Evolutionary conservation across 64 coral and sea anemone species (phyloP).

Genomic region (Pachyseris speciosa): DNA sequence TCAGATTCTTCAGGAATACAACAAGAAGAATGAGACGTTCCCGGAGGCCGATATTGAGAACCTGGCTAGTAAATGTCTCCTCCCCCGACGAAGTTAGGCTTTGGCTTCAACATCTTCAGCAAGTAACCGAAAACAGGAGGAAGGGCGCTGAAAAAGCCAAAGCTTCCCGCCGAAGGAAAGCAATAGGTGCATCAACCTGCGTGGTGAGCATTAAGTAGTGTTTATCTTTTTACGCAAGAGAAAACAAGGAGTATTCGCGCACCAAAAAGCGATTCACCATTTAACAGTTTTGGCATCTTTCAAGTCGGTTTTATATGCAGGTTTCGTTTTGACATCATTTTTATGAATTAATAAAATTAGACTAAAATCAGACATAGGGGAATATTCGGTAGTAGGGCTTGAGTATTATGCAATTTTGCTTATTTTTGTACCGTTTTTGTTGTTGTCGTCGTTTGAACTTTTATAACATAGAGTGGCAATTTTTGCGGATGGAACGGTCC

Average conservation of each 20-base stretch:
- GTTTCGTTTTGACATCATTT: neutral
- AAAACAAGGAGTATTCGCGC: neutral
- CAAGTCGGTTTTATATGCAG: neutral
- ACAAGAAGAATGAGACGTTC: constrained; percentile 11
- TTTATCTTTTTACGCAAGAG: neutral
- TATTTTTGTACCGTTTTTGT: too few species aligned
- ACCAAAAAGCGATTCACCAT: neutral
- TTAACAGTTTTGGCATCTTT: neutral
- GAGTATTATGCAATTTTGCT: too few species aligned
- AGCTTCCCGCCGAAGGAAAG: neutral
- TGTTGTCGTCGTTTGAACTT: too few species aligned
- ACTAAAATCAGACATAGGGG: too few species aligned
- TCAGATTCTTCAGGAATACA: constrained; percentile 23
- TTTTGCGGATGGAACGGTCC: too few species aligned
- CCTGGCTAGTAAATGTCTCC: neutral
- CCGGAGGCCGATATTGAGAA: constrained; percentile 13
- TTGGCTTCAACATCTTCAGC: neutral
- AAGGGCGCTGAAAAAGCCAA: neutral
- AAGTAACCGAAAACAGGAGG: neutral
- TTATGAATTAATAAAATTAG: too few species aligned
- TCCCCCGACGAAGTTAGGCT: neutral
- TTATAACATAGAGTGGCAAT: too few species aligned
- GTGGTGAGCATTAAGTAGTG: neutral
- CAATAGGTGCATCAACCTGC: neutral
- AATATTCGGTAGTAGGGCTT: too few species aligned